phyloP scores from a whole-genome alignment of 1,140 invertebrate species.

The Drosophila mauritiana region DNA sequence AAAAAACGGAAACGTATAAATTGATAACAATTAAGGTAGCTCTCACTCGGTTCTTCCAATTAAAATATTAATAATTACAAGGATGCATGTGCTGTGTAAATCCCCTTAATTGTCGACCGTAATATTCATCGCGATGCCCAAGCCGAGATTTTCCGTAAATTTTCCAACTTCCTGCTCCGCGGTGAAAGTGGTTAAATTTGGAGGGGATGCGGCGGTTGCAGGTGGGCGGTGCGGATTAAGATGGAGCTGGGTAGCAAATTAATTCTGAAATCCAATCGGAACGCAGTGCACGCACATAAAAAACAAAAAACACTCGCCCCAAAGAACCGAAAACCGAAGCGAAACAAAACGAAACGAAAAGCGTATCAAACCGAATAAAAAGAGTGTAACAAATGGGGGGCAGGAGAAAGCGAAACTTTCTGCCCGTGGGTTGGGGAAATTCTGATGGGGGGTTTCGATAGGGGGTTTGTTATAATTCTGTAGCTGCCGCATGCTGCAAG shows the following conservation, averaged over 20 bases:
- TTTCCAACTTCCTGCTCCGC: not conserved
- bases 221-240: constrained; percentile 6
- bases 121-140: not conserved
- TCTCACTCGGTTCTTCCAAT: too few species aligned
- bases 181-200: not conserved
- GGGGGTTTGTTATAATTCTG: not conserved
- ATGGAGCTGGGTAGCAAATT: constrained; percentile 41
- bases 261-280: constrained; percentile 60
- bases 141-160: constrained; percentile 13
- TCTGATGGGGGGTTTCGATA: too few species aligned
- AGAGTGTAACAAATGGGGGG: constrained; percentile 6
- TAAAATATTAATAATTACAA: not conserved
- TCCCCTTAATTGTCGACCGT: not conserved
- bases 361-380: constrained; percentile 19
- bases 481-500: constrained; percentile 38
- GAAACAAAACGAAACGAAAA: constrained; percentile 31
- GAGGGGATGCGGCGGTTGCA: not conserved
- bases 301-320: constrained; percentile 15
- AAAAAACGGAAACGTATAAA: too few species aligned
- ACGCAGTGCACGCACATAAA: constrained; percentile 49
- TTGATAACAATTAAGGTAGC: too few species aligned
- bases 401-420: constrained; percentile 23
- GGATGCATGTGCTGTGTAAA: not conserved
- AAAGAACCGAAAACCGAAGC: constrained; percentile 1
- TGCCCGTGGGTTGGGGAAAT: not conserved